Base-by-base conservation (phyloP, 2,797 vertebrate genomes). In the Podarcis lilfordi region DNA sequence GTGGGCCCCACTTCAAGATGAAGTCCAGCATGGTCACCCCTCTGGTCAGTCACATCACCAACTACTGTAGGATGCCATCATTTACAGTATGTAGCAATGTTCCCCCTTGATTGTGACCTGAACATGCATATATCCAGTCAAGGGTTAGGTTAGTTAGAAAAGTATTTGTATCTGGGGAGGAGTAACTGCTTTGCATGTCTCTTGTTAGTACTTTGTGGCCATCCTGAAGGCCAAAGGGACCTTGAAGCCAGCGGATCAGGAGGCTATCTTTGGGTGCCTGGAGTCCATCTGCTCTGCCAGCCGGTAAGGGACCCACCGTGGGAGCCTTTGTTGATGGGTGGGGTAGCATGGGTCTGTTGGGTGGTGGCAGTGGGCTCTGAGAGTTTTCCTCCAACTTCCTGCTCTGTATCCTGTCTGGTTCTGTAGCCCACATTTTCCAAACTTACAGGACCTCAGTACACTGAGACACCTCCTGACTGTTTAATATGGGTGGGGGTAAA, bases 221-320 rank as follows among this genome's bases (percentile, higher is more conserved):
- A 98, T 99, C 96, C 95, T 99, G 95, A 98, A 97, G 95, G 98
- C 98, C 96, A 99, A 98, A 97, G 98, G 97, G 90, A 99, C 97
- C 0, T 95, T 99, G 93, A 97, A 94, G 94, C 97, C 97, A 86
- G 95, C 97, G 82, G 96, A 98, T 87, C 96, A 96, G 95, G 98
- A 98, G 91, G 96, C 93, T 87, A 96, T 99, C 95, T 99, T 99
- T 96, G 98, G 98, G 94, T 97, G 97, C 91, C 97, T 98, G 96
- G 98, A 98, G 97, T 96, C 96, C 92, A 98, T 99, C 96, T 96
- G 97, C 94, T 97, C 96, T 5, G 95, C 97, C 94, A 99, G 98
- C 95, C 97, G 97, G 98, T 99, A 98, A 98, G 98, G 98, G 96
- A 76, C 66, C 10, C 13, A 1, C 15, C 5, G 59, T 79, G 35